phyloP scores from a whole-genome alignment of 2,888 invertebrate genomes.

The Drosophila aldrichi region DNA sequence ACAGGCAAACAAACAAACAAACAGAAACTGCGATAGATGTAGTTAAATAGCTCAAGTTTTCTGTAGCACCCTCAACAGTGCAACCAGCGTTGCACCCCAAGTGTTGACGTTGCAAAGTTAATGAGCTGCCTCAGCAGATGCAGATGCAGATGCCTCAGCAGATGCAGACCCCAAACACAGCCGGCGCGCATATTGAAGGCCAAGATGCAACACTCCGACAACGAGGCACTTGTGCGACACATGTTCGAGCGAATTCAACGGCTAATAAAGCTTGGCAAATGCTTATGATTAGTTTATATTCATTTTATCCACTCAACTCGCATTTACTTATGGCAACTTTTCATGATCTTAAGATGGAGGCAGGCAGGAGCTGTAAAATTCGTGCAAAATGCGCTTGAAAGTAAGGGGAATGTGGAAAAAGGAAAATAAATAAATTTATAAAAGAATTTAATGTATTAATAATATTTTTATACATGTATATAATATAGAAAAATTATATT shows the following conservation, averaged over 20 bases:
- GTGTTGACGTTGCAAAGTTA: constrained; percentile 69
- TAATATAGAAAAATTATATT: no score
- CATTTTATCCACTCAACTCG: background rate
- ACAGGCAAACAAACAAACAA: constrained; percentile 31
- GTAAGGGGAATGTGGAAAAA: no score
- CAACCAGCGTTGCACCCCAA: constrained; percentile 44
- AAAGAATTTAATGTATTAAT: no score
- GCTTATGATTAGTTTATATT: constrained; percentile 12
- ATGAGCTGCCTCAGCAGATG: constrained; percentile 56
- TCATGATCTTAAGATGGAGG: background rate
- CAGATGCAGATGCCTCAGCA: no score
- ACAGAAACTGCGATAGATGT: constrained; percentile 60
- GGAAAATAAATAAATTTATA: no score
- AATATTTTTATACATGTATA: no score
- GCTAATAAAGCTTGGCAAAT: constrained; percentile 7
- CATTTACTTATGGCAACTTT: background rate
- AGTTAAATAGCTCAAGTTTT: constrained; percentile 77
- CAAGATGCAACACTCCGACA: constrained; percentile 14
- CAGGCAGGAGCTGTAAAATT: no score
- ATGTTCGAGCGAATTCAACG: background rate
- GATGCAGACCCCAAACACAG: constrained; percentile 6
- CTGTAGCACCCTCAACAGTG: constrained; percentile 53
- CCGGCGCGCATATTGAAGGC: constrained; percentile 33
- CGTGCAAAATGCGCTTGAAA: no score
- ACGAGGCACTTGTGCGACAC: constrained; percentile 7